These are phyloP conservation scores for Campopleginae sp. DNA, from an alignment of 2,888 invertebrate genomes.

Conservation along the genomic window DNA sequence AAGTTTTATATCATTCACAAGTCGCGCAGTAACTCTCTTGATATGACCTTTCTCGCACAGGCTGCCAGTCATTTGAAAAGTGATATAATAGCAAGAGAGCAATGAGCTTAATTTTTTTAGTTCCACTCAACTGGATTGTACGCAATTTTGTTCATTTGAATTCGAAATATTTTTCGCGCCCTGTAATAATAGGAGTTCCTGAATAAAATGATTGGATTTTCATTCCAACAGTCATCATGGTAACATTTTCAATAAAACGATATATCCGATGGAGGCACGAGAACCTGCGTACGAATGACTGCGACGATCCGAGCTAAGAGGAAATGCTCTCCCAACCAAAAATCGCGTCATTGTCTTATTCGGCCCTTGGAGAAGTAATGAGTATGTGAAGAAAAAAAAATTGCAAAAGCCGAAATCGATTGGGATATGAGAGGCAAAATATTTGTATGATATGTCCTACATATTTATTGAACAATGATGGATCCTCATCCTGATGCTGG, in stretches of 20 bases:
- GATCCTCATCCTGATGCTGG: constrained; percentile 1
- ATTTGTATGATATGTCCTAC: neutral
- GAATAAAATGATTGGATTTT: neutral
- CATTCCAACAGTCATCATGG: neutral
- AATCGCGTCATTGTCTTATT: neutral
- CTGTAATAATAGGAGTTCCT: neutral
- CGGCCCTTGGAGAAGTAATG: neutral
- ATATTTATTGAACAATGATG: constrained; percentile 8
- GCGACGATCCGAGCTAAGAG: neutral
- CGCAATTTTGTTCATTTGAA: neutral
- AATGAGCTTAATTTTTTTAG: neutral
- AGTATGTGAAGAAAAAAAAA: neutral
- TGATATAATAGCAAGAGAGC: neutral
- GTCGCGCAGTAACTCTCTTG: neutral
- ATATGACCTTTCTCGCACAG: neutral
- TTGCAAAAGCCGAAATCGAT: neutral
- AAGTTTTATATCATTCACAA: neutral
- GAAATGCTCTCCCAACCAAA: neutral
- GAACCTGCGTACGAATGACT: neutral
- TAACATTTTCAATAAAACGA: neutral
- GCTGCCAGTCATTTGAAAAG: too few species aligned
- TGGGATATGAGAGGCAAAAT: neutral
- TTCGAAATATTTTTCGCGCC: neutral
- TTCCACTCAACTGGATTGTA: neutral
- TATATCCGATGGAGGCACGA: neutral